Conservation (phyloP, 2,113 vertebrate genomes). For the Laticauda colubrina region DNA sequence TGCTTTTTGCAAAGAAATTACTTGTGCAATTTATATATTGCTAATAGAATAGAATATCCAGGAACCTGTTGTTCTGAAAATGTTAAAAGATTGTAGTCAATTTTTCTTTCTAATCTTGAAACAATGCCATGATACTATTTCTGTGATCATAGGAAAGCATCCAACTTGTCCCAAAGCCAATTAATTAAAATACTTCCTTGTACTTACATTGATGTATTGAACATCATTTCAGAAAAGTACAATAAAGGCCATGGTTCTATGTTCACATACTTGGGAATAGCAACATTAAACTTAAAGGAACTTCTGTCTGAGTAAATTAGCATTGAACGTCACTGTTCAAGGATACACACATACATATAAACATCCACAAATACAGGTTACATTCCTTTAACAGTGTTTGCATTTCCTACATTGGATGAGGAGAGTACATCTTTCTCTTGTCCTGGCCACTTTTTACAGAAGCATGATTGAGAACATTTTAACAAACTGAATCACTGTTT, state of each 20-base stretch:
- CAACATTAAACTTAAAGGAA: neutral
- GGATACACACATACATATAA: neutral
- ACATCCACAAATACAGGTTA: neutral
- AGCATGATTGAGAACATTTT: too few relatives aligned
- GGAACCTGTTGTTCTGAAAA: conserved; percentile 10
- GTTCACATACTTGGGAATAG: neutral
- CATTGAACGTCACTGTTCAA: neutral
- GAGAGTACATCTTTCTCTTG: too few relatives aligned
- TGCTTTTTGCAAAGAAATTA: neutral
- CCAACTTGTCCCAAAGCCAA: neutral
- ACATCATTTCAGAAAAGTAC: neutral
- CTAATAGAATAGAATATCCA: conserved; percentile 2
- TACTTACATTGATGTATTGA: neutral
- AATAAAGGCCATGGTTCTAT: neutral
- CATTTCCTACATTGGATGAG: too few relatives aligned
- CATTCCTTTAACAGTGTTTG: too few relatives aligned
- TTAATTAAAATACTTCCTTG: neutral
- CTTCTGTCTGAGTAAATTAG: neutral
- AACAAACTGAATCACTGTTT: too few relatives aligned
- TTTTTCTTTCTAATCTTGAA: neutral
- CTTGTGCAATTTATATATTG: neutral
- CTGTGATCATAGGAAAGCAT: neutral
- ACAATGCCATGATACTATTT: neutral
- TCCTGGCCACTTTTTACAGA: too few relatives aligned
- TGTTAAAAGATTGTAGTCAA: neutral